phyloP scores from a whole-genome alignment of 2,888 invertebrate genomes.

The Drosophila kambysellisi region DNA sequence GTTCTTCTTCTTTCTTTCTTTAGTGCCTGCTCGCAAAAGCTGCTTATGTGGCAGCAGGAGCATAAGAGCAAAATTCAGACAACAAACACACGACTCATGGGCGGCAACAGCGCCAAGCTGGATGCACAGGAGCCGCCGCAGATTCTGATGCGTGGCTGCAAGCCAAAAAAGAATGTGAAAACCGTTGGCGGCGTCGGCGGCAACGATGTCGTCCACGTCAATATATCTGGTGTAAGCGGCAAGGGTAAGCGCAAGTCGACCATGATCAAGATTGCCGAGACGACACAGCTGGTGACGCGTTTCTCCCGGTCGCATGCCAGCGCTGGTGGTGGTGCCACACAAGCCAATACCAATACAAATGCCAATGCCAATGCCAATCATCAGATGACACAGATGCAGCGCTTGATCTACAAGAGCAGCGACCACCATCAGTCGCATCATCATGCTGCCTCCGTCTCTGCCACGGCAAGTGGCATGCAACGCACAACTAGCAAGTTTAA shows the following conservation, averaged over 20 bases:
- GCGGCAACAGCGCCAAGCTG: constrained; percentile 45
- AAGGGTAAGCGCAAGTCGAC: constrained; percentile 68
- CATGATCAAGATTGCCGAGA: constrained; percentile 78
- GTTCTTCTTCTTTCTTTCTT: not conserved
- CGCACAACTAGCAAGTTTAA: constrained; percentile 85
- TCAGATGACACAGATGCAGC: constrained; percentile 33
- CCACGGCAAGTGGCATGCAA: constrained; percentile 23
- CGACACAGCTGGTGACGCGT: constrained; percentile 75
- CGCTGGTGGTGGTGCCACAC: constrained; percentile 10
- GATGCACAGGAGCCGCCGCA: constrained; percentile 51
- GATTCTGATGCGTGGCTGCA: constrained; percentile 36
- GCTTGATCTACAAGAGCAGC: constrained; percentile 43
- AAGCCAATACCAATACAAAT: constrained; percentile 9
- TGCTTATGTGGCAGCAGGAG: constrained; percentile 85
- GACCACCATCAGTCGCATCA: constrained; percentile 6
- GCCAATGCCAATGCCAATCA: constrained; percentile 23
- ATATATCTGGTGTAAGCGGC: not conserved
- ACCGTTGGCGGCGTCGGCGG: not conserved
- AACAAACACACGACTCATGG: constrained; percentile 34
- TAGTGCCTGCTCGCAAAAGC: constrained; percentile 89
- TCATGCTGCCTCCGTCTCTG: constrained; percentile 11
- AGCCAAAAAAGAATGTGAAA: constrained; percentile 28
- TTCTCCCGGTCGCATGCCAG: constrained; percentile 64
- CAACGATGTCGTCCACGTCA: constrained; percentile 14
- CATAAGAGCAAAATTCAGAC: constrained; percentile 47